Base-by-base conservation (phyloP, 2,113 vertebrate genomes). In the Catharus minimus region DNA sequence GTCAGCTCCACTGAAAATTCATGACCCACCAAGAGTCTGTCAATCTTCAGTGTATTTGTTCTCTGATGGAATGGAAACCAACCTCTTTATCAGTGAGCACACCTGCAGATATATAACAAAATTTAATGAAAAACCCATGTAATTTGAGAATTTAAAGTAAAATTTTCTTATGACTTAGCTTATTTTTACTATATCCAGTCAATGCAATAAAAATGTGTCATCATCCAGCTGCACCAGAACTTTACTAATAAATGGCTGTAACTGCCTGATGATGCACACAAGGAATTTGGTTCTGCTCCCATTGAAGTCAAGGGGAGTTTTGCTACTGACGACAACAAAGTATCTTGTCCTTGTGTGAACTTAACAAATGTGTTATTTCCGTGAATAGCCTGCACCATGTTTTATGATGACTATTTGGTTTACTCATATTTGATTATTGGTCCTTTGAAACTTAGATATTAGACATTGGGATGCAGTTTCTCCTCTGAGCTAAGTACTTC, bases 201-300 rank as follows among this genome's bases (percentile, higher is more conserved):
- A 93, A 49, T 36, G 33, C 38, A 84, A 80, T 44, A 94, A 87
- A 96, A 94, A 93, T 67, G 61, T 83, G 55, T 87, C 82, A 91
- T 91, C 44, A 49, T 78, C 74, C 75, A 93, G 61, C 33, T 80
- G 89, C 20, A 28, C 4, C 30, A 64, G 57, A 18, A 24, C 24
- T 89, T 90, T 81, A 43, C 30, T 55, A 90, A 84, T 44, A 86
- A 84, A 90, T 68, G 33, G 3, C 36, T 71, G 13, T 24, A 78
- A 47, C 10, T 44, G 9, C n/a, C 72, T 83, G 72, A 58, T 90
- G 36, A 56, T 64, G 72, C 49, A 52, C 20, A 19, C 56, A 57
- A 77, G 44, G 38, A 83, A 9, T 56, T 88, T 88, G 77, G 38
- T 43, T 72, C 61, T 75, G 23, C 55, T 93, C 69, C 86, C 30